Evolutionary conservation across 2,797 vertebrate genomes (phyloP), one percentile per base, ranked within the genome.

Genomic region (Ptychadena robeensis): DNA sequence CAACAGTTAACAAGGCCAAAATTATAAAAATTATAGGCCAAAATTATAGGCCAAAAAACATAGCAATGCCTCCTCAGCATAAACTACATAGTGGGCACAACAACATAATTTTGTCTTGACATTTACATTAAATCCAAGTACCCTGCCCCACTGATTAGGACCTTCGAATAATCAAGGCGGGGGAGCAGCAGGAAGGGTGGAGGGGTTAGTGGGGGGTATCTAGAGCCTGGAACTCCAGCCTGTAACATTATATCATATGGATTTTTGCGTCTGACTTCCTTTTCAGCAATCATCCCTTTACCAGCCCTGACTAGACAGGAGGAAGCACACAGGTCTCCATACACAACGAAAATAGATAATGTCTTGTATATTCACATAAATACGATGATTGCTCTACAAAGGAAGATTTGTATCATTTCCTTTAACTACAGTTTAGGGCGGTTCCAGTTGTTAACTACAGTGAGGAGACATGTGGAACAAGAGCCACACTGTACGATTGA

Each of bases 391-490:
- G 63, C 79, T 28, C 65, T 66, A 34, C 59, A 31, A 59, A 25
- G 15, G 14, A 59, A 69, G 40, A 72, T 73, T 79, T 78, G 59
- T 37, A 57, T 18, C 74, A 64, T 78, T 83, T 83, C 81, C 74
- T 78, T 66, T 79, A 63, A 48, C 64, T 73, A 18, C 11, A 67
- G n/a, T 57, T 53, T 34, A 66, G 76, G 82, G 69, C 73, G 69
- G 76, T 83, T 83, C 69, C 76, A 78, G 63, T 79, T 79, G 76
- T 83, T 83, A 79, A 68, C 44, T 37, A 40, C 82, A 79, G 66
- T 73, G 71, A 83, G 68, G 63, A 78, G 74, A 64, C 67, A 77
- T 72, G 81, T 83, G 81, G 81, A 78, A 83, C 74, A 83, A 83
- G 82, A 61, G 57, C 68, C 66, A 73, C 67, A 66, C 75, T 83